phyloP scores from a whole-genome alignment of 1,140 invertebrate species.

The Drosophila pandora region DNA sequence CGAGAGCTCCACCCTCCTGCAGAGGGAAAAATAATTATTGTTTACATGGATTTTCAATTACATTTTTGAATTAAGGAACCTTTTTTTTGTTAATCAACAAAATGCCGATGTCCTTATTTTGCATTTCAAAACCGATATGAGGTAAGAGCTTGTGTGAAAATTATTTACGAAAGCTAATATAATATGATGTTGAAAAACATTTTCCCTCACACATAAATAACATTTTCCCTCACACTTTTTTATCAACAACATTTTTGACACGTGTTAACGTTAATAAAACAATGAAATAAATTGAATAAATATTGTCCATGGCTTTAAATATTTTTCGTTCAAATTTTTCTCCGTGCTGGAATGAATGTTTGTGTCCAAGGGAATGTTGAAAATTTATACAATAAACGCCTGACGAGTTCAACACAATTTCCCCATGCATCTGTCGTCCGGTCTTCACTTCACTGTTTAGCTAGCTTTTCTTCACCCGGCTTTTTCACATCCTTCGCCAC shows the following conservation, averaged over 20 bases:
- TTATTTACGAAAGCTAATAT: too few relatives aligned
- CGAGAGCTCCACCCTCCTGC: neutral
- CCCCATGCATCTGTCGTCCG: slow-evolving; percentile 59
- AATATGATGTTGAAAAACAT: neutral
- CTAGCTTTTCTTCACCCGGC: slow-evolving; percentile 16
- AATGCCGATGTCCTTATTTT: neutral
- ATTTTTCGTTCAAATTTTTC: neutral
- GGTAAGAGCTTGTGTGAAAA: neutral
- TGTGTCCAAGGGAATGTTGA: slow-evolving; percentile 27
- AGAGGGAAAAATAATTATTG: slow-evolving; percentile 6
- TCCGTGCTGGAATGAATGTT: neutral
- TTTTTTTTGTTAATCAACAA: neutral
- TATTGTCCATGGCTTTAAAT: neutral
- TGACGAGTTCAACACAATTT: slow-evolving; percentile 57
- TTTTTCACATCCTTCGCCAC: slow-evolving; percentile 25
- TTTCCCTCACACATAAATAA: neutral
- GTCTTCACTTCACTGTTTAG: slow-evolving; percentile 43
- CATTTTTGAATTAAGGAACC: too few relatives aligned
- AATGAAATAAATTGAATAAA: slow-evolving; percentile 2
- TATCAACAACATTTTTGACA: neutral
- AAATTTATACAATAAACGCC: slow-evolving; percentile 69
- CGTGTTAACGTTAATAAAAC: neutral
- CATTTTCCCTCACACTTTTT: neutral
- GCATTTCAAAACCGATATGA: neutral
- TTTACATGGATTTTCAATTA: neutral